Percentiles rank a stretch among this genome's conserved stretches.
Evolutionary conservation across 2,888 invertebrate genomes (phyloP).

Genomic region (Epinotia nisella): DNA sequence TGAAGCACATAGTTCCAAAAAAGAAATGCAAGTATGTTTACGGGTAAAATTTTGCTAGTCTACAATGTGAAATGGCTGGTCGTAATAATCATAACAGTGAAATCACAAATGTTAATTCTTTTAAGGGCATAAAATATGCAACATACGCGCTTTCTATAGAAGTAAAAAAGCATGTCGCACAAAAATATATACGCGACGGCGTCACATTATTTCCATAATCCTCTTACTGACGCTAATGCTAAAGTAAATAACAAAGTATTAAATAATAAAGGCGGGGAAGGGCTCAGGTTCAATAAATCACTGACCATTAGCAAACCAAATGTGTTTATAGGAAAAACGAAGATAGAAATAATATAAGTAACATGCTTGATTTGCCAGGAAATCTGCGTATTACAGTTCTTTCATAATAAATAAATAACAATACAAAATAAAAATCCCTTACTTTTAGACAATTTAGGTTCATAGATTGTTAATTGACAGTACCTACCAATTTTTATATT

Average conservation of each 20-base stretch:
- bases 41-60: neutral
- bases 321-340: constrained; percentile 40
- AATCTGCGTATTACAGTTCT: neutral
- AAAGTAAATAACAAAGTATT: constrained; percentile 61
- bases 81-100: neutral
- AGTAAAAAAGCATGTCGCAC: constrained; percentile 48
- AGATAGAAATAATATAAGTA: constrained; percentile 1
- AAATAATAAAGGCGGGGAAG: constrained; percentile 20
- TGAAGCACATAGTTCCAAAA: too few species aligned
- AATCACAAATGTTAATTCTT: neutral
- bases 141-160: constrained; percentile 6
- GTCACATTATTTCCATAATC: constrained; percentile 74
- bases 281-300: constrained; percentile 58
- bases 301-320: constrained; percentile 63
- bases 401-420: too few species aligned
- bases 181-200: constrained; percentile 63
- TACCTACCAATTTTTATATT: too few species aligned
- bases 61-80: neutral
- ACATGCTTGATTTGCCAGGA: neutral
- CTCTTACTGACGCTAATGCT: constrained; percentile 69
- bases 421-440: too few species aligned
- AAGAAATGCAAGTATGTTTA: too few species aligned
- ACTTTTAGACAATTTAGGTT: too few species aligned
- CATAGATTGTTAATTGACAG: too few species aligned
- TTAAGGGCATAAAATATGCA: neutral